phyloP scores from a whole-genome alignment of 2,797 vertebrate genomes.

The Poeciliopsis gracilis region DNA sequence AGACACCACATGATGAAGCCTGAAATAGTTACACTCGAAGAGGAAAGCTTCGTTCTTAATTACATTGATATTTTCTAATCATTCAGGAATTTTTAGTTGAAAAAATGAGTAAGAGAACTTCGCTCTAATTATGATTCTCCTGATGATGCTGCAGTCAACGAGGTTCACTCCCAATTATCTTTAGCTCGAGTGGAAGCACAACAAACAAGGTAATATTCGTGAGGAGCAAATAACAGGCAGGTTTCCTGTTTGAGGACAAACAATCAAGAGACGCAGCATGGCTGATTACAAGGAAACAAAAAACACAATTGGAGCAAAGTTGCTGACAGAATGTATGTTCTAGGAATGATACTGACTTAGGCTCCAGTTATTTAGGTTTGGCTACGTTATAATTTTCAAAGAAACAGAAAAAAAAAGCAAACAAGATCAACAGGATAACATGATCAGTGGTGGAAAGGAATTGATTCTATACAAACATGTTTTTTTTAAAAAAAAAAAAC shows the following conservation, averaged over 20 bases:
- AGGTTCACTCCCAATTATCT: conserved; percentile 33
- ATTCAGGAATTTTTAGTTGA: conserved; percentile 19
- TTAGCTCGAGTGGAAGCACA: conserved; percentile 49
- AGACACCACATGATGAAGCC: neutral
- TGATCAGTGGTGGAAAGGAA: neutral
- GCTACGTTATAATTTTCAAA: neutral
- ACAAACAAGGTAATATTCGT: conserved; percentile 80
- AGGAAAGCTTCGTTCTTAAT: conserved; percentile 11
- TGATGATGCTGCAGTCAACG: conserved; percentile 18
- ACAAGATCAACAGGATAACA: neutral
- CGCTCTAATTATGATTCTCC: conserved; percentile 50
- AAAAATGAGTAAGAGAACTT: conserved; percentile 9
- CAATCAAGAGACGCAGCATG: conserved; percentile 22
- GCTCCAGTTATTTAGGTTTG: neutral
- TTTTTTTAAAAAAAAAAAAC: neutral
- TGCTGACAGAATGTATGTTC: neutral
- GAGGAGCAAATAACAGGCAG: conserved; percentile 53
- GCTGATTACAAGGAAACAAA: conserved; percentile 21
- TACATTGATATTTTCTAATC: conserved; percentile 5
- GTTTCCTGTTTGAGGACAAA: conserved; percentile 56
- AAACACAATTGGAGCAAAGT: neutral
- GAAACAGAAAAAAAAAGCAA: neutral
- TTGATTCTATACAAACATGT: neutral
- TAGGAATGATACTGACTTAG: neutral
- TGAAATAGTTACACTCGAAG: neutral